Percentiles rank a stretch among this genome's conserved stretches.
Conservation (phyloP, 2,888 invertebrate species). For the Coronaproctus castanopsis region DNA sequence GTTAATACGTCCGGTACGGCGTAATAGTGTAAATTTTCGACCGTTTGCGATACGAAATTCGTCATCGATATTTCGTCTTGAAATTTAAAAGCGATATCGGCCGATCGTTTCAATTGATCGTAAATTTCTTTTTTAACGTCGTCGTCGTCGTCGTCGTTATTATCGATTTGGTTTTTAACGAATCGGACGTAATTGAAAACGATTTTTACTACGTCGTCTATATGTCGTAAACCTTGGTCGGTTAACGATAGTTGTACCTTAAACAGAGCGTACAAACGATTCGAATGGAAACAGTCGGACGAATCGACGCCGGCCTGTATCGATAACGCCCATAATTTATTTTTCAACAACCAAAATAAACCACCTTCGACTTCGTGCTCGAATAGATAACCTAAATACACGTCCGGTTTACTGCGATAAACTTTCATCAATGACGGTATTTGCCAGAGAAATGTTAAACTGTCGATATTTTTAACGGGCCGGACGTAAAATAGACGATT, state of each 20-base stretch:
- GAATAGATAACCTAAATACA: conserved; percentile 55
- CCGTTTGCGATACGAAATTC: conserved; percentile 56
- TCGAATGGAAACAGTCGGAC: conserved; percentile 51
- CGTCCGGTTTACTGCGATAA: conserved; percentile 54
- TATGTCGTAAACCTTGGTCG: conserved; percentile 40
- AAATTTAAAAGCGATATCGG: conserved; percentile 40
- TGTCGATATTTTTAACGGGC: conserved; percentile 46
- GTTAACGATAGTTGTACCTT: conserved; percentile 52
- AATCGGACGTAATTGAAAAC: conserved; percentile 62
- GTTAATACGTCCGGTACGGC: conserved; percentile 57
- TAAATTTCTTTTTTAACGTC: conserved; percentile 50
- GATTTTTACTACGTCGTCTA: conserved; percentile 49
- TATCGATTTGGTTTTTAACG: conserved; percentile 29
- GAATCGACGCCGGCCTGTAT: conserved; percentile 50
- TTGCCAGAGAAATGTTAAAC: conserved; percentile 41
- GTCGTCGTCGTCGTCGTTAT: conserved; percentile 26
- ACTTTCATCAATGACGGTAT: conserved; percentile 38
- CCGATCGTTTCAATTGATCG: conserved; percentile 50
- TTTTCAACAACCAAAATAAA: conserved; percentile 51
- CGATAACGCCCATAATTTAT: conserved; percentile 55
- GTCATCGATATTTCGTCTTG: conserved; percentile 46
- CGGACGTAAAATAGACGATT: conserved; percentile 50
- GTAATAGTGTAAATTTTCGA: conserved; percentile 60
- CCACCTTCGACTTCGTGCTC: conserved; percentile 75
- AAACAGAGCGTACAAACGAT: conserved; percentile 44